Evolutionary conservation across 2,797 vertebrate species (phyloP).

Genomic region (Anguilla pacifica): DNA sequence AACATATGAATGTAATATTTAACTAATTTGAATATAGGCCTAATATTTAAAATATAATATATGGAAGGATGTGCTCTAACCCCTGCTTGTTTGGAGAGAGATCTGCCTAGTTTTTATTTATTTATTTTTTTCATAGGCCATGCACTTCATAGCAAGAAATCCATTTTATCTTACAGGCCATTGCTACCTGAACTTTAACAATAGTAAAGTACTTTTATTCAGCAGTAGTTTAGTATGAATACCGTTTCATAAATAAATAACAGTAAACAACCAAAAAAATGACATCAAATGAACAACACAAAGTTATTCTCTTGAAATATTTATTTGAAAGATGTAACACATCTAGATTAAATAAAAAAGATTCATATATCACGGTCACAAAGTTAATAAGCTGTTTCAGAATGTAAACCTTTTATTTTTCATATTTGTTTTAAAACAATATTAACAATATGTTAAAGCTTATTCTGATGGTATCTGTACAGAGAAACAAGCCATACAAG

Average conservation of each 20-base stretch:
- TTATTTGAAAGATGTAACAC: conserved; percentile 71
- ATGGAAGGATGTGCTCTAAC: too few species aligned
- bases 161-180: too few species aligned
- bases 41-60: too few species aligned
- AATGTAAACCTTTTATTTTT: conserved; percentile 71
- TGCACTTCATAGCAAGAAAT: too few species aligned
- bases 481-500: conserved; percentile 64
- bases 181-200: too few species aligned
- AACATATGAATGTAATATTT: too few species aligned
- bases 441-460: conserved; percentile 75
- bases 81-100: too few species aligned
- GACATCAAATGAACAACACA: background rate
- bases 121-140: too few species aligned
- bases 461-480: conserved; percentile 71
- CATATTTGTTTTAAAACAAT: conserved; percentile 69
- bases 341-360: conserved; percentile 60
- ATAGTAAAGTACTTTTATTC: too few species aligned
- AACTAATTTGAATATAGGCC: too few species aligned
- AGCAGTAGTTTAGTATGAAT: too few species aligned
- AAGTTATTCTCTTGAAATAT: conserved; percentile 56
- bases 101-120: too few species aligned
- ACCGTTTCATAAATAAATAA: background rate
- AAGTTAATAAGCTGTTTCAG: conserved; percentile 67
- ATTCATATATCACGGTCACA: conserved; percentile 57
- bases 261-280: background rate